phyloP scores from a whole-genome alignment of 2,113 vertebrate genomes.

The Glareola pratincola region DNA sequence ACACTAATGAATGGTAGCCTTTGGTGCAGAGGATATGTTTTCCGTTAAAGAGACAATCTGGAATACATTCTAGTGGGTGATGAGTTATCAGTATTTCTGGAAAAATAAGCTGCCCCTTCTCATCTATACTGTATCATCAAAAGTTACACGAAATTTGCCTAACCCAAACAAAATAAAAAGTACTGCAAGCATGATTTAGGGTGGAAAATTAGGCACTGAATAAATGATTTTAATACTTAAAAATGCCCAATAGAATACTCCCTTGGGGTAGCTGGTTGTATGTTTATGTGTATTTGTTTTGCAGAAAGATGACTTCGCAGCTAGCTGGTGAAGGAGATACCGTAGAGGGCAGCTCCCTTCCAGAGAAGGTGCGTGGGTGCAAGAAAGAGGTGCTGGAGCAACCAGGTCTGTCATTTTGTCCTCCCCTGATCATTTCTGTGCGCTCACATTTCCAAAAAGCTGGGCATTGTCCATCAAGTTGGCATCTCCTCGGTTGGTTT shows the following conservation, averaged over 20 bases:
- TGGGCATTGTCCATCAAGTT: background rate
- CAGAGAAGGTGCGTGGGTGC: background rate
- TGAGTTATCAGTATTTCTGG: background rate
- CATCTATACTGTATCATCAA: background rate
- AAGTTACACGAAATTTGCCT: background rate
- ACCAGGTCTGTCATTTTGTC: background rate
- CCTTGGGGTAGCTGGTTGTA: background rate
- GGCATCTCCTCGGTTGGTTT: background rate
- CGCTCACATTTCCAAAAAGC: background rate
- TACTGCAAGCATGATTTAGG: background rate
- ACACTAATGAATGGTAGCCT: background rate
- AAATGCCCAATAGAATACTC: background rate
- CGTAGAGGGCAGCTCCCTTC: background rate
- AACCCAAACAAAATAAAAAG: background rate
- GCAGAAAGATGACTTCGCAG: background rate
- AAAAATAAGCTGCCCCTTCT: background rate
- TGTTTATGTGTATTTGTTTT: background rate
- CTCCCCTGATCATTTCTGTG: background rate
- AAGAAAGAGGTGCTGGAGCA: background rate
- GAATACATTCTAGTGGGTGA: background rate
- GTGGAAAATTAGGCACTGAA: background rate
- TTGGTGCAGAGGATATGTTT: background rate
- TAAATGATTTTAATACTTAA: conserved; percentile 3
- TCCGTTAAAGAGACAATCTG: background rate
- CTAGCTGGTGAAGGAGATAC: background rate